Evolutionary conservation across 2,797 vertebrate genomes (phyloP).

Genomic region (Propithecus deckenii): DNA sequence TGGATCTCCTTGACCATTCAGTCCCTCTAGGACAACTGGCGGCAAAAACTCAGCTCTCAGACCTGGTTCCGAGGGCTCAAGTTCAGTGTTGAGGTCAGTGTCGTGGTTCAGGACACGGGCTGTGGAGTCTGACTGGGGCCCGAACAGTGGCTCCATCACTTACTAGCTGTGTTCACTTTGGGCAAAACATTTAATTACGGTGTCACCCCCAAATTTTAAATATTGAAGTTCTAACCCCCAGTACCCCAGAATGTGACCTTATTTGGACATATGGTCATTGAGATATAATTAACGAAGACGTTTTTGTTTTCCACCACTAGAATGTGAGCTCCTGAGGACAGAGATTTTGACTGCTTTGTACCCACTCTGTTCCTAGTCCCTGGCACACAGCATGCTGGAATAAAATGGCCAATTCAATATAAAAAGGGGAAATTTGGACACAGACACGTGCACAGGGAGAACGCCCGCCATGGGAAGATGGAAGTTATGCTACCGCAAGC

Average conservation of each 20-base stretch:
- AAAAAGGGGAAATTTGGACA: neutral
- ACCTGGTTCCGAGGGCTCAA: fast-evolving
- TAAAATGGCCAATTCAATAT: neutral
- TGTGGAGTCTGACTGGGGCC: neutral
- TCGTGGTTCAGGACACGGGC: fast-evolving
- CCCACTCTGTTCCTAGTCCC: too few relatives aligned
- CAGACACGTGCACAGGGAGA: neutral
- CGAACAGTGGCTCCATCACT: neutral
- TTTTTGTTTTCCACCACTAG: too few relatives aligned
- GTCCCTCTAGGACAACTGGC: fast-evolving
- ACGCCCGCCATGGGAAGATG: fast-evolving
- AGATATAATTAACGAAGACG: neutral
- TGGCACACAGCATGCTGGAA: neutral
- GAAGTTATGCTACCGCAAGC: too few relatives aligned
- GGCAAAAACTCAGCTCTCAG: neutral
- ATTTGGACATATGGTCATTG: neutral
- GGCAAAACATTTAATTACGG: neutral
- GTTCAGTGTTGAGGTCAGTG: fast-evolving
- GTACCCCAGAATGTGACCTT: neutral
- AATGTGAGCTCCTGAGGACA: too few relatives aligned
- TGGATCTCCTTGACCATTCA: neutral
- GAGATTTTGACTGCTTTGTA: too few relatives aligned
- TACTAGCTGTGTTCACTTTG: neutral
- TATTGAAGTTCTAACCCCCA: neutral
- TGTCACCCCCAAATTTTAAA: neutral